Conservation (phyloP, 1,140 invertebrate species). For the Drosophila burlai region DNA sequence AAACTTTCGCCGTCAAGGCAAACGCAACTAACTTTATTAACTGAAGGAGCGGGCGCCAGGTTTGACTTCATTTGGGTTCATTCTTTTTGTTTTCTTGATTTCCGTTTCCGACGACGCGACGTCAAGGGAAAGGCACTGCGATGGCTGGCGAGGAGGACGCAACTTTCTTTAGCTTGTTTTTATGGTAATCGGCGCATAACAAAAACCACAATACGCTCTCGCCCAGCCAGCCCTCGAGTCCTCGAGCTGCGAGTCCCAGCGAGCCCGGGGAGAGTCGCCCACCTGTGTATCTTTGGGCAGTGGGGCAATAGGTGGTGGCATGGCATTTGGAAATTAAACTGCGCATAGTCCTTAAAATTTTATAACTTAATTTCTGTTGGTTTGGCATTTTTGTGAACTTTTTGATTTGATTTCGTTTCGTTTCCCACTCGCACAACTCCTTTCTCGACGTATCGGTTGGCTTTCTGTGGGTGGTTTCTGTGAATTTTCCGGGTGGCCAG, state of each 20-base stretch:
- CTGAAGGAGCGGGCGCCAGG: slow-evolving; percentile 51
- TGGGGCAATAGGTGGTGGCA: slow-evolving; percentile 43
- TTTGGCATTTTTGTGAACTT: slow-evolving; percentile 81
- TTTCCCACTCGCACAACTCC: slow-evolving; percentile 45
- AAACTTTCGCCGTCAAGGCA: slow-evolving; percentile 62
- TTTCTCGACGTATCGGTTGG: slow-evolving; percentile 28
- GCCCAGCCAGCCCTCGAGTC: slow-evolving; percentile 38
- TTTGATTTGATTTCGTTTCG: slow-evolving; percentile 78
- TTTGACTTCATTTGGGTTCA: slow-evolving; percentile 76
- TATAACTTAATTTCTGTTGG: slow-evolving; percentile 82
- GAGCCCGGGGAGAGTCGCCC: slow-evolving; percentile 24
- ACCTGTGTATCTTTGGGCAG: slow-evolving; percentile 45
- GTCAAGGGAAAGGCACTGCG: slow-evolving; percentile 1
- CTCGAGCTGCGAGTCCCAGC: slow-evolving; percentile 3
- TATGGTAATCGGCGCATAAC: slow-evolving; percentile 74
- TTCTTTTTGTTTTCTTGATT: slow-evolving; percentile 82
- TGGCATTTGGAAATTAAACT: slow-evolving; percentile 80
- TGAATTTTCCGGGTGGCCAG: neutral
- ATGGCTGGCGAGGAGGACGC: slow-evolving; percentile 30
- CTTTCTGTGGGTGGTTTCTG: slow-evolving; percentile 3
- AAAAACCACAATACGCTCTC: slow-evolving; percentile 47
- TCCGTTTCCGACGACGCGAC: slow-evolving; percentile 64
- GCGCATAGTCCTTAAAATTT: slow-evolving; percentile 80
- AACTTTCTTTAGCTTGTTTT: slow-evolving; percentile 69
- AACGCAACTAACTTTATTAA: slow-evolving; percentile 82